Percentiles rank a stretch among this genome's conserved stretches.
Conservation (phyloP, 2,888 invertebrate species). For the Rhagonycha fulva region DNA sequence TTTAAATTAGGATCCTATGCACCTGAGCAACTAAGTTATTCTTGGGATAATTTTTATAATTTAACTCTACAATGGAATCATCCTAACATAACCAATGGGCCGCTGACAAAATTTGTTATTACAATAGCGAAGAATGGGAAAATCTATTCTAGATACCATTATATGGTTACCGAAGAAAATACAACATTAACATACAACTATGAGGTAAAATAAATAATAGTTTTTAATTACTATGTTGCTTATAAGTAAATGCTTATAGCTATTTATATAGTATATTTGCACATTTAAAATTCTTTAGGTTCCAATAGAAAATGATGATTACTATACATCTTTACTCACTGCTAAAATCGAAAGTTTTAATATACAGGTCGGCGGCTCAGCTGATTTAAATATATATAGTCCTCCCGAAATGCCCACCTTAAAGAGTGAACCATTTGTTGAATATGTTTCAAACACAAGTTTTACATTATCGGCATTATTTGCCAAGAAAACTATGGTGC, state of each 20-base stretch:
- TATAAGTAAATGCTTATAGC: too few species aligned
- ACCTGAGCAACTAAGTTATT: conserved; percentile 32
- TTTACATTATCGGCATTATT: conserved; percentile 8
- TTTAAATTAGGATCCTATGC: conserved; percentile 36
- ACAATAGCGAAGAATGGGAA: neutral
- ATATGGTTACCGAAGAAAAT: conserved; percentile 17
- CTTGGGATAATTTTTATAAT: conserved; percentile 40
- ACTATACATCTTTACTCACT: conserved; percentile 9
- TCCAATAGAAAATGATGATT: neutral
- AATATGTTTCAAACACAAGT: conserved; percentile 11
- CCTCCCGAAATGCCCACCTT: conserved; percentile 13
- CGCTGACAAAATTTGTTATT: conserved; percentile 12
- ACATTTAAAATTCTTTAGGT: neutral
- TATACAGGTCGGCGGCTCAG: neutral
- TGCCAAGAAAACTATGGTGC: neutral
- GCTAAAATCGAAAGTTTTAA: neutral
- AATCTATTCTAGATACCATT: neutral
- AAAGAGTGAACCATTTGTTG: neutral
- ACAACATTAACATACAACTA: conserved; percentile 14
- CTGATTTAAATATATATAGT: neutral
- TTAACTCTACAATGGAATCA: conserved; percentile 43
- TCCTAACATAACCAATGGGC: conserved; percentile 35
- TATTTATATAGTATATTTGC: too few species aligned
- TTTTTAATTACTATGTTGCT: too few species aligned
- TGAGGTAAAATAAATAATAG: neutral